phyloP scores from a whole-genome alignment of 2,113 vertebrate species.

The Python bivittatus region DNA sequence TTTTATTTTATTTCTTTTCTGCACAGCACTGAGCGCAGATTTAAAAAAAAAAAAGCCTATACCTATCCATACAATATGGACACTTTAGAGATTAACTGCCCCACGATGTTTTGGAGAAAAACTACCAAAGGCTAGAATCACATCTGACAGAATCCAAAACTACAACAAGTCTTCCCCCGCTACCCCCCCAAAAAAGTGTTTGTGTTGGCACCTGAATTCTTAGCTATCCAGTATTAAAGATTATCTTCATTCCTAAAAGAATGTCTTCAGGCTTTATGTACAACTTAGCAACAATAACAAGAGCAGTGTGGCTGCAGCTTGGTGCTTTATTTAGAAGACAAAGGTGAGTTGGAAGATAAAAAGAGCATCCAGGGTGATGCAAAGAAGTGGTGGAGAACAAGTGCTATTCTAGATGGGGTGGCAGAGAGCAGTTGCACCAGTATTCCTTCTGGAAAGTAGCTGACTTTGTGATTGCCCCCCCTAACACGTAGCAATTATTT shows the following conservation, averaged over 20 bases:
- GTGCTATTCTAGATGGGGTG: not conserved
- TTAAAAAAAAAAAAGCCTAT: not conserved
- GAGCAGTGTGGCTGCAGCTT: not conserved
- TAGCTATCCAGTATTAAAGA: not conserved
- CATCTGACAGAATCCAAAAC: not conserved
- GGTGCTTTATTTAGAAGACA: not conserved
- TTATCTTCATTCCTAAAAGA: not conserved
- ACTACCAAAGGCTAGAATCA: not conserved
- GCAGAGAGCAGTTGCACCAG: not conserved
- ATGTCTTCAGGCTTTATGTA: not conserved
- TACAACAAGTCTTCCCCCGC: not conserved
- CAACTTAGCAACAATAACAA: not conserved
- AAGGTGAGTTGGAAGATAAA: not conserved
- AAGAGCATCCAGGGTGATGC: not conserved
- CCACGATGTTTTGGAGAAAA: not conserved
- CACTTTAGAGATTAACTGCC: not conserved
- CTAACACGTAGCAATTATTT: not conserved
- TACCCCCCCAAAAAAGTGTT: not conserved
- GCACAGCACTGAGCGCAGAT: no score
- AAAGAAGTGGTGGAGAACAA: not conserved
- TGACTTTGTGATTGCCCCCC: not conserved
- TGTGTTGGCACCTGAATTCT: not conserved
- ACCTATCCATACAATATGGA: not conserved
- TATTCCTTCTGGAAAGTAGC: not conserved
- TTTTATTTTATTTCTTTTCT: not conserved